phyloP scores from a whole-genome alignment of 2,113 vertebrate species.

The Lophotis ruficrista region DNA sequence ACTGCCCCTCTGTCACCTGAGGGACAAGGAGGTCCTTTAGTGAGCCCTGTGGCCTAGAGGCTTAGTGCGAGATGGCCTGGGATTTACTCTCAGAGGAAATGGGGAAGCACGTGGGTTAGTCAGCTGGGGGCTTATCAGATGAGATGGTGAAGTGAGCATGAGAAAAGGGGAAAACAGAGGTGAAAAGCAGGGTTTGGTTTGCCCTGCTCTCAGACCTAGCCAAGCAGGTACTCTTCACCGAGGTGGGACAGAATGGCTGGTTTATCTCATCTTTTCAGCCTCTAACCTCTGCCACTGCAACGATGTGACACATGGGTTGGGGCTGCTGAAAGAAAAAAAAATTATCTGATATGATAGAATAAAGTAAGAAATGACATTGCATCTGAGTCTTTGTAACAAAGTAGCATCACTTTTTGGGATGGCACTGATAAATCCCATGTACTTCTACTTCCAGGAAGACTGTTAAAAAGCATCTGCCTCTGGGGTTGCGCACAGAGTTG shows the following conservation, averaged over 20 bases:
- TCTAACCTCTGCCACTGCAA: background rate
- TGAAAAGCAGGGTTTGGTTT: background rate
- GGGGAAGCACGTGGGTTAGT: rapidly evolving
- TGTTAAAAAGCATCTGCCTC: background rate
- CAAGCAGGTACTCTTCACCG: background rate
- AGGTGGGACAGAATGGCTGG: background rate
- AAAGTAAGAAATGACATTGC: background rate
- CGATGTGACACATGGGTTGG: background rate
- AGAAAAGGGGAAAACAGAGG: background rate
- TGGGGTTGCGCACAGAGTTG: background rate
- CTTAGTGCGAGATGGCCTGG: background rate
- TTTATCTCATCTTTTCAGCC: background rate
- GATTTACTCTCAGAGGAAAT: background rate
- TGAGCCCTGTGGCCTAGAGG: background rate
- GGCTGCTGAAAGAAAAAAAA: background rate
- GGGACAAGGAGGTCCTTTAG: background rate
- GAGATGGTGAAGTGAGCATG: background rate
- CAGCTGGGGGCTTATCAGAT: background rate
- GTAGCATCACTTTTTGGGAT: background rate
- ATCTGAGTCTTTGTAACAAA: background rate
- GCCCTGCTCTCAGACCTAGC: background rate
- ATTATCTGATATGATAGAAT: background rate
- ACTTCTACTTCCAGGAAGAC: background rate
- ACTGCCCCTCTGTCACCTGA: background rate
- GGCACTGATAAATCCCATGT: background rate